These are phyloP conservation scores for Zapornia atra DNA, from an alignment of 2,113 vertebrate species.

Conservation along the genomic window DNA sequence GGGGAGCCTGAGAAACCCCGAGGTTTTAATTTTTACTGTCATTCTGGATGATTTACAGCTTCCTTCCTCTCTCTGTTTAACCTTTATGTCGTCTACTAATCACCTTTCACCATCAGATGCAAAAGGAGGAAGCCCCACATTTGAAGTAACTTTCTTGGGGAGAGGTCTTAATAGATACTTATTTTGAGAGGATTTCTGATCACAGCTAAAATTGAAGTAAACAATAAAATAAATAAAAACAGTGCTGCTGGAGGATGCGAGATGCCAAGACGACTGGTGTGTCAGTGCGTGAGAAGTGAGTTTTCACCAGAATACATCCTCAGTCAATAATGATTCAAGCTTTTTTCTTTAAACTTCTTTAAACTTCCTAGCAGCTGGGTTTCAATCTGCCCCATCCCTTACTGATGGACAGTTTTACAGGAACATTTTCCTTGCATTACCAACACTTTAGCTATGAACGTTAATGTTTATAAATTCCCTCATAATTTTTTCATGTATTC, in stretches of 20 bases:
- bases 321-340: neutral
- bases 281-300: neutral
- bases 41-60: constrained; percentile 46
- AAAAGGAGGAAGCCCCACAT: neutral
- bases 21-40: constrained; percentile 66
- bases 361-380: neutral
- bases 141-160: neutral
- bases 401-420: neutral
- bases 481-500: neutral
- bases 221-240: neutral
- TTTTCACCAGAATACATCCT: neutral
- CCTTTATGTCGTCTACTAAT: neutral
- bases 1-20: neutral
- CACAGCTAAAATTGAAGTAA: neutral
- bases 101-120: neutral
- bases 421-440: neutral
- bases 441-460: neutral
- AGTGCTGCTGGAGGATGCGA: neutral
- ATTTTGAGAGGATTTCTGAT: neutral
- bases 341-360: neutral
- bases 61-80: neutral
- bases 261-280: neutral
- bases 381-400: neutral
- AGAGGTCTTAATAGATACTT: neutral
- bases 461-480: neutral